Percentiles rank a stretch among this genome's conserved stretches.
Conservation (phyloP, 2,888 invertebrate species). For the Nomada flava region DNA sequence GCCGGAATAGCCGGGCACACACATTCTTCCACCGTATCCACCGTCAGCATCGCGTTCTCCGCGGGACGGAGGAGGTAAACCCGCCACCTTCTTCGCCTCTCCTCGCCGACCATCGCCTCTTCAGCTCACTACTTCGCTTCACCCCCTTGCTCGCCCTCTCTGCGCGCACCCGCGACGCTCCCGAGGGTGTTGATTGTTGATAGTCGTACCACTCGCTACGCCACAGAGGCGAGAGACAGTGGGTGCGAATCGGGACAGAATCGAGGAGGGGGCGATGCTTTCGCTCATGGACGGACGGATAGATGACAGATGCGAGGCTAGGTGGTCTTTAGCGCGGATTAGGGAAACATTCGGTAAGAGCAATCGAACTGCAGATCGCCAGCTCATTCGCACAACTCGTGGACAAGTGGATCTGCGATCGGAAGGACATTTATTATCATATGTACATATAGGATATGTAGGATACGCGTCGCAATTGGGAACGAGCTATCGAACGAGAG, state of each 20-base stretch:
- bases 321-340: constrained; percentile 51
- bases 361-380: constrained; percentile 36
- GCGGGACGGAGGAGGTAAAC: constrained; percentile 14
- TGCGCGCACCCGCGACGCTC: constrained; percentile 29
- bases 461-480: neutral
- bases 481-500: neutral
- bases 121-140: neutral
- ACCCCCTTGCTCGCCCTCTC: constrained; percentile 1
- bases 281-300: constrained; percentile 37
- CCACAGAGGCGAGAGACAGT: constrained; percentile 36
- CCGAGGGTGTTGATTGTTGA: constrained; percentile 69
- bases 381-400: too few species aligned
- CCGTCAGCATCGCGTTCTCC: constrained; percentile 37
- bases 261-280: constrained; percentile 8
- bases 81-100: constrained; percentile 1
- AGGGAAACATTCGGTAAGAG: constrained; percentile 43
- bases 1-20: constrained; percentile 78
- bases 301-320: constrained; percentile 50
- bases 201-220: constrained; percentile 53
- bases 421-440: neutral
- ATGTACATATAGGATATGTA: neutral
- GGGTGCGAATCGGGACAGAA: constrained; percentile 28
- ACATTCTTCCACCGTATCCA: constrained; percentile 74
- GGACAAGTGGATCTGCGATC: neutral
- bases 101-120: neutral